A percentile compares a stretch with the other conserved stretches of the same genome.
Conservation (phyloP, 2,113 vertebrate species). For the Erythrolamprus reginae region DNA sequence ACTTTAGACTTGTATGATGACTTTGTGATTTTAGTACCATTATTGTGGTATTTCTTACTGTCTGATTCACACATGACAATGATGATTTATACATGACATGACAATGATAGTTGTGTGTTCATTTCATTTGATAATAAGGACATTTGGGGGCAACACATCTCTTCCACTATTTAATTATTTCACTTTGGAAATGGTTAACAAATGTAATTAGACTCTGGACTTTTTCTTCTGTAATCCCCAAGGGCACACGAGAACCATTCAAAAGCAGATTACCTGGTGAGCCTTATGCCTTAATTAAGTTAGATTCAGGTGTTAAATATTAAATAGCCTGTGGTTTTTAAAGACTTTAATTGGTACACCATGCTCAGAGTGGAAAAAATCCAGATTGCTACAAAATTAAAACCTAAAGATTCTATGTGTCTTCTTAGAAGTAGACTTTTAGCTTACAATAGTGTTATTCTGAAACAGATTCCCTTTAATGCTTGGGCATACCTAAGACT, state of each 20-base stretch:
- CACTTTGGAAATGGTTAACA: conserved; percentile 41
- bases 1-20: neutral
- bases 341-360: conserved; percentile 16
- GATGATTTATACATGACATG: no score
- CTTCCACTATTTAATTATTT: neutral
- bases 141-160: conserved; percentile 41
- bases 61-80: conserved; percentile 29
- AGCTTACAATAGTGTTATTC: neutral
- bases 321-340: conserved; percentile 42
- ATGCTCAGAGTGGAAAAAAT: conserved; percentile 6
- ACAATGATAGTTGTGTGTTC: conserved; percentile 28
- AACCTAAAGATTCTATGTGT: neutral
- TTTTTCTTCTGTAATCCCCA: conserved; percentile 43
- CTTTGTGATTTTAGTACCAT: conserved; percentile 25
- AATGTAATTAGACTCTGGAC: conserved; percentile 40
- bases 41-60: conserved; percentile 13
- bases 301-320: conserved; percentile 41
- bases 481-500: neutral
- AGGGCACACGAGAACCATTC: conserved; percentile 27
- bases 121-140: conserved; percentile 40
- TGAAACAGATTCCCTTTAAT: neutral
- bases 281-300: conserved; percentile 44
- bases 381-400: neutral
- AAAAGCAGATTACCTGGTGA: neutral
- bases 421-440: neutral